Evolutionary conservation across 2,797 vertebrate genomes (phyloP).

Genomic region (Acrossocheilus fasciatus): DNA sequence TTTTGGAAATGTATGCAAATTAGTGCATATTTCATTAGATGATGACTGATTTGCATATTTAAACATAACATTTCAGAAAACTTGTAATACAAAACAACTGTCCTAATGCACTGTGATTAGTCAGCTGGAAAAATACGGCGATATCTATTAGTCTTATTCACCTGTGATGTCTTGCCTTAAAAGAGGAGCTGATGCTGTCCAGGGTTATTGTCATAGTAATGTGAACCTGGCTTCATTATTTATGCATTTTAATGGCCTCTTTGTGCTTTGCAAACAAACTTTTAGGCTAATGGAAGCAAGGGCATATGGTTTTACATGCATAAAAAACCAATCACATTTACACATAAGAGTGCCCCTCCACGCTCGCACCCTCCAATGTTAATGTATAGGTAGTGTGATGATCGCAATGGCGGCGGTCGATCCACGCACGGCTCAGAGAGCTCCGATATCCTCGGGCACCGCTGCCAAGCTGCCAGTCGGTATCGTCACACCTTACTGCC

Average conservation of each 20-base stretch:
- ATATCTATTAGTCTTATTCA: not conserved
- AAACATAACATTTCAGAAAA: not conserved
- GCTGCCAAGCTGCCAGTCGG: conserved; percentile 99
- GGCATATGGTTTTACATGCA: conserved; percentile 55
- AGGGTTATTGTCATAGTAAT: not conserved
- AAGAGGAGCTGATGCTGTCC: not conserved
- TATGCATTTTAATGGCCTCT: conserved; percentile 43
- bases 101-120: not conserved
- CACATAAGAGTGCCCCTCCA: conserved; percentile 35
- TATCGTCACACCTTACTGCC: conserved; percentile 99
- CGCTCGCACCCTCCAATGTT: conserved; percentile 63
- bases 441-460: conserved; percentile 92
- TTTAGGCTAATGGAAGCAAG: conserved; percentile 18
- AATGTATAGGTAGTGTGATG: conserved; percentile 65
- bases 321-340: conserved; percentile 67
- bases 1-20: not conserved
- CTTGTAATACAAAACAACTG: not conserved
- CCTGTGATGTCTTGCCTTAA: not conserved
- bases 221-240: conserved; percentile 8
- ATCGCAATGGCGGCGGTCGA: conserved; percentile 48
- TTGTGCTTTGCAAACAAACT: conserved; percentile 47
- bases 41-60: not conserved
- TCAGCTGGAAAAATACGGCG: too few species aligned
- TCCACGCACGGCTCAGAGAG: conserved; percentile 80
- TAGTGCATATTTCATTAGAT: not conserved